Percentiles rank a stretch among this genome's conserved stretches.
Evolutionary conservation across 2,888 invertebrate species (phyloP).

Genomic region (Microplitis manilae): DNA sequence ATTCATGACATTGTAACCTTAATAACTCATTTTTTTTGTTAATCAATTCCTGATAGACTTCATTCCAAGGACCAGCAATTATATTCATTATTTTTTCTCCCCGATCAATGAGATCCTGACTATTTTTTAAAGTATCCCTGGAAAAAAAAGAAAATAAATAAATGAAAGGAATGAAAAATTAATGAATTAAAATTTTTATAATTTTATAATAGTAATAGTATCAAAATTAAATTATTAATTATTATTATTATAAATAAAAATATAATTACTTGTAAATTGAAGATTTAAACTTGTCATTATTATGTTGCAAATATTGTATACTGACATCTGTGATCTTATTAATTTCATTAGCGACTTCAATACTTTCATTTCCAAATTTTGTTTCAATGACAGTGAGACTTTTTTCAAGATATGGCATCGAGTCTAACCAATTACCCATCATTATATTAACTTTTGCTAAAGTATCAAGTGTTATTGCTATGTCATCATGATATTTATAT

Average conservation of each 20-base stretch:
- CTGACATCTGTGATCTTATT: constrained; percentile 78
- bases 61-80: constrained; percentile 75
- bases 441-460: constrained; percentile 74
- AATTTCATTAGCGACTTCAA: constrained; percentile 79
- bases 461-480: constrained; percentile 71
- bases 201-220: background rate
- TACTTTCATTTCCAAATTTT: constrained; percentile 78
- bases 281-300: constrained; percentile 49
- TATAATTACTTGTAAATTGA: constrained; percentile 57
- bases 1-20: constrained; percentile 46
- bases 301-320: constrained; percentile 71
- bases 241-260: background rate
- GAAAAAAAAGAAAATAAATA: constrained; percentile 39
- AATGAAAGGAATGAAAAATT: background rate
- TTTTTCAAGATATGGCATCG: constrained; percentile 72
- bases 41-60: constrained; percentile 69
- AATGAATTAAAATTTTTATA: background rate
- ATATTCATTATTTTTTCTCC: constrained; percentile 74
- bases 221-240: background rate
- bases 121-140: constrained; percentile 74
- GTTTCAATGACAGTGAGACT: constrained; percentile 76
- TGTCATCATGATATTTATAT: constrained; percentile 73
- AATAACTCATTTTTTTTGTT: constrained; percentile 65
- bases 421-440: constrained; percentile 69
- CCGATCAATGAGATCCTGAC: constrained; percentile 73